Conservation (phyloP, 2,797 vertebrate species). For the Oreonectes daqikongensis region DNA sequence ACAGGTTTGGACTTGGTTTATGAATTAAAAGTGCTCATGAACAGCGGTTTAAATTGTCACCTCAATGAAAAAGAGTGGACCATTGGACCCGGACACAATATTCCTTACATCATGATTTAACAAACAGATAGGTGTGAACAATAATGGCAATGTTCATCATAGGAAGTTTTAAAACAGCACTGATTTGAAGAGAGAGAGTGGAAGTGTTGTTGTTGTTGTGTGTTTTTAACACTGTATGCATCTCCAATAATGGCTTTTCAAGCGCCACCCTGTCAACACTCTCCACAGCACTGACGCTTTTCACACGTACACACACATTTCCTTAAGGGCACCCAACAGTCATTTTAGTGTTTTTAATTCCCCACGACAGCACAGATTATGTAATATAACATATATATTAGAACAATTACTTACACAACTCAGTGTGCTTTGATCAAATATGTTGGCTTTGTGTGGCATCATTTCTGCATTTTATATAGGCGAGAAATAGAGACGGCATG, state of each 20-base stretch:
- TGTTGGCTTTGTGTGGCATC: neutral
- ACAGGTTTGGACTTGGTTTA: no score
- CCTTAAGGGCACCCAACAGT: slow-evolving; percentile 15
- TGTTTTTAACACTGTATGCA: slow-evolving; percentile 52
- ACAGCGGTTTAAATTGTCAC: no score
- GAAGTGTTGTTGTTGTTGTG: slow-evolving; percentile 42
- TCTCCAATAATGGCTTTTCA: slow-evolving; percentile 79
- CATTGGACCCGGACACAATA: no score
- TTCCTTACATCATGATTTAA: no score
- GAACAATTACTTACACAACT: slow-evolving; percentile 20
- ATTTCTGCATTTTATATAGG: slow-evolving; percentile 22
- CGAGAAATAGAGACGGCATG: neutral
- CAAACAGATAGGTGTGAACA: no score
- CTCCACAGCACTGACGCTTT: slow-evolving; percentile 63
- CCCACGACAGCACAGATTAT: neutral
- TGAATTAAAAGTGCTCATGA: no score
- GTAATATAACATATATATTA: neutral
- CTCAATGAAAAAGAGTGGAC: no score
- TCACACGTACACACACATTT: slow-evolving; percentile 5
- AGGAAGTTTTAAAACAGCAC: no score
- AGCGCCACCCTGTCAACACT: slow-evolving; percentile 68
- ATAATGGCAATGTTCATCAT: no score
- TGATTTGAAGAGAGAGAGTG: slow-evolving; percentile 44
- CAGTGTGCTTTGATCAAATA: slow-evolving; percentile 26
- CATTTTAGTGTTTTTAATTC: neutral